Base-by-base conservation (phyloP, 2,888 invertebrate genomes). In the Eretmocerus hayati region DNA sequence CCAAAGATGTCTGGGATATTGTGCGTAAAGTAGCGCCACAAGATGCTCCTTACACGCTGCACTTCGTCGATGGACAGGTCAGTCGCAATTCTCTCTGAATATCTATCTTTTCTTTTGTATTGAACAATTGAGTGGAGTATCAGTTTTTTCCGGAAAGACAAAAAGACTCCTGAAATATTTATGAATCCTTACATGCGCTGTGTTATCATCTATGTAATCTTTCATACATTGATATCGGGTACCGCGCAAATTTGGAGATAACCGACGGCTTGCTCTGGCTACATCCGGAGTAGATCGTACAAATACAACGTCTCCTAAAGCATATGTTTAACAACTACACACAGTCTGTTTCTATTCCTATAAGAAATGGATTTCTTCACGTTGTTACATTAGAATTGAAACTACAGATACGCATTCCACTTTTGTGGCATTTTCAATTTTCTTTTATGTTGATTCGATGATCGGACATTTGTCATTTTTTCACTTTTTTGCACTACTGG, bases 11-110 rank as follows among this genome's bases (percentile, higher is more conserved):
- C 21, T 73, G 77, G 60, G 69, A 72, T 13, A 67, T 71, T 43
- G 66, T 81, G 2, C 72, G 70, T 40, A 66, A 64, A 36, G 64
- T 78, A 19, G 72, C 76, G 37, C 76, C 77, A 2, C 71, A 74
- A 50, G 68, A 72, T 33, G 66, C 69, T 26, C 63, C 64, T 33
- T 79, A 76, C 58, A 72, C 75, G 32, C 60, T 81, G 19, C 70
- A 76, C 47, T 71, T 78, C 50, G 79, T 80, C 6, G 78, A 78
- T 63, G 79, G 78, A 43, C 69, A 79, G 77, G 80, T 79, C n/a
- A n/a, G n/a, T n/a, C n/a, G n/a, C n/a, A n/a, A n/a, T n/a, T n/a
- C n/a, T n/a, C n/a, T n/a, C n/a, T n/a, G n/a, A n/a, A n/a, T n/a
- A n/a, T n/a, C n/a, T n/a, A n/a, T n/a, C n/a, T n/a, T n/a, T n/a